Conservation (phyloP, 2,113 vertebrate genomes). For the Upupa epops region DNA sequence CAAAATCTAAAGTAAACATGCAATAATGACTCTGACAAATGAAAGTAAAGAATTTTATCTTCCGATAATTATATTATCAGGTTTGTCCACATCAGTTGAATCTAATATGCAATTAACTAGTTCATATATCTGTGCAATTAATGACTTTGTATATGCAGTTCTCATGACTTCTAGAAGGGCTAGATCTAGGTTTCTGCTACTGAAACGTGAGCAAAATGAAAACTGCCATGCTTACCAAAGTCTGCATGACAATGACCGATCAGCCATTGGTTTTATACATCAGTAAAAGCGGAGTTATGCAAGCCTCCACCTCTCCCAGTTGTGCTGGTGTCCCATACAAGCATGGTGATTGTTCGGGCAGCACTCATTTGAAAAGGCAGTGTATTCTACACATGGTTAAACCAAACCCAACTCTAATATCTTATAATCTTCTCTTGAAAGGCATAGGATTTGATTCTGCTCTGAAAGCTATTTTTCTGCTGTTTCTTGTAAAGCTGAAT, state of each 20-base stretch:
- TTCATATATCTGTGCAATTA: slow-evolving; percentile 65
- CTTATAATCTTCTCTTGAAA: not conserved
- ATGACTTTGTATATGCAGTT: slow-evolving; percentile 66
- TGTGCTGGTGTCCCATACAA: not conserved
- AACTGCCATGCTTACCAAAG: not conserved
- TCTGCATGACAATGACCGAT: not conserved
- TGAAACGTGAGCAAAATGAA: slow-evolving; percentile 59
- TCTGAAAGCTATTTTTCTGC: not conserved
- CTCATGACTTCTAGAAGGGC: slow-evolving; percentile 47
- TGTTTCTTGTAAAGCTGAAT: not conserved
- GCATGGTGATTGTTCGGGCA: not conserved
- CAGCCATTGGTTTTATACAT: not conserved
- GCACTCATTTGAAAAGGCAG: not conserved
- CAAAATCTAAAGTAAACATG: slow-evolving; percentile 68
- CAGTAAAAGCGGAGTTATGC: not conserved
- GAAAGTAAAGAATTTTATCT: slow-evolving; percentile 62
- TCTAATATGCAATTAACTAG: slow-evolving; percentile 70
- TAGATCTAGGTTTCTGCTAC: slow-evolving; percentile 19
- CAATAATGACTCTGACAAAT: slow-evolving; percentile 70
- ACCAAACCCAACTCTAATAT: not conserved
- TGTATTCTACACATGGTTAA: not conserved
- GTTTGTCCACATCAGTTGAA: slow-evolving; percentile 60
- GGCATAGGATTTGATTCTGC: not conserved
- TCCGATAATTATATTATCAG: slow-evolving; percentile 68
- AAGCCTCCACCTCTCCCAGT: not conserved